These are phyloP conservation scores for Halichoerus grypus DNA, from an alignment of 2,113 vertebrate species.

Conservation along the genomic window DNA sequence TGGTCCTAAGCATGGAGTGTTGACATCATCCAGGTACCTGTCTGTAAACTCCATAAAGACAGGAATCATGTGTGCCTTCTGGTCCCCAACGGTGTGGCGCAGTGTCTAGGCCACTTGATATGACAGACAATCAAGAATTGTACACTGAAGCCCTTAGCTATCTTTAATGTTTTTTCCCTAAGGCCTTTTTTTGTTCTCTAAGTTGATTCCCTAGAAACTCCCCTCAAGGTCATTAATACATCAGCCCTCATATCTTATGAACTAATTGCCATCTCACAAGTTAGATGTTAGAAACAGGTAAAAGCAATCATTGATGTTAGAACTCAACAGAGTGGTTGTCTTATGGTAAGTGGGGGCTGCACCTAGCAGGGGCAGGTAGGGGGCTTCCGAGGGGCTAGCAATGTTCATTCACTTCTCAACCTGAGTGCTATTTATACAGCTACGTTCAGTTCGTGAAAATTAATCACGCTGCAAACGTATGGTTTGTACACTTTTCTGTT, in stretches of 20 bases:
- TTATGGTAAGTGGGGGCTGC: background rate
- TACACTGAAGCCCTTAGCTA: background rate
- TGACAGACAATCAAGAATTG: background rate
- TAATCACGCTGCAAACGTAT: background rate
- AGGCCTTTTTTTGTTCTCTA: constrained; percentile 1
- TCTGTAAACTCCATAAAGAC: background rate
- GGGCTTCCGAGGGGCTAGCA: background rate
- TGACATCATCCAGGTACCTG: background rate
- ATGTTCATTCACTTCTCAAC: background rate
- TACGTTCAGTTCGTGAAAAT: background rate
- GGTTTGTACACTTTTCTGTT: background rate
- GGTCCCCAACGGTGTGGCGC: background rate
- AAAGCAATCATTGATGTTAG: background rate
- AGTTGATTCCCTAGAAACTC: background rate
- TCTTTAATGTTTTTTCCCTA: background rate
- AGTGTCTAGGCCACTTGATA: background rate
- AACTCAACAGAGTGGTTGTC: background rate
- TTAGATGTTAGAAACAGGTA: background rate
- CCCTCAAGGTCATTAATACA: background rate
- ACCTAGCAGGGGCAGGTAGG: background rate
- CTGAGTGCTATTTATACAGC: background rate
- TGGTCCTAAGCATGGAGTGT: no score
- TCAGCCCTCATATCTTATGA: background rate
- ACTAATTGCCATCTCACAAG: background rate
- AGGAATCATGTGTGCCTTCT: background rate